Evolutionary conservation across 1,140 invertebrate genomes (phyloP), one percentile per base, ranked within the genome.

Genomic region (Hylaeus anthracinus): DNA sequence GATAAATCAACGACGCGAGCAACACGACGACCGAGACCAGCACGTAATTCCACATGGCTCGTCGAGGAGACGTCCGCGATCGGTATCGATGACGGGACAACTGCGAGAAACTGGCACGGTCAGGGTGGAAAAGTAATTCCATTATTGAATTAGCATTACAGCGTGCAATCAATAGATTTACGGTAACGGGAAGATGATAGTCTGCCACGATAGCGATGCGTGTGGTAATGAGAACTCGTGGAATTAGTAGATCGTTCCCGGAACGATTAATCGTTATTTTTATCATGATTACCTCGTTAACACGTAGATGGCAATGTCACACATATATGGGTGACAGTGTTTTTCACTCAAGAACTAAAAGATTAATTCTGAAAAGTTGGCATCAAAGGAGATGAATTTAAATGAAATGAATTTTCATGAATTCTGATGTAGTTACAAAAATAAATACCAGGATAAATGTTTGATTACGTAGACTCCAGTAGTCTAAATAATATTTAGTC

Each of bases 111-210:
- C 64, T 63, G 61, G 26, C 48, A 72, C 65, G 41, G 45, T 72
- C 72, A n/a, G 56, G 65, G 70, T 48, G 0, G 15, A 48, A 75
- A 63, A 84, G 84, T 86, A 88, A 90, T 91, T 89, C 85, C 84
- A 88, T 92, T 92, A 93, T 92, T 92, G 88, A 90, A 93, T 93
- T 93, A 93, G 91, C 86, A 88, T 86, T 72, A 77, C 71, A 56
- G 53, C 74, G 64, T n/a, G 70, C 39, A 86, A 87, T 87, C 86
- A 58, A 87, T 87, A 87, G 58, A 87, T 87, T 86, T 53, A 55
- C 60, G 71, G 77, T 77, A 76, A 75, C 14, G 60, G 53, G 6
- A 41, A 81, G 60, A 53, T 60, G 3, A 48, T 55, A 4, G 15
- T 39, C 39, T 72, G 69, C 43, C 48, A 64, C 48, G 15, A 78